Evolutionary conservation across 2,888 invertebrate species (phyloP), one percentile per base, ranked within the genome.

Genomic region (Anoplius nigerrimus): DNA sequence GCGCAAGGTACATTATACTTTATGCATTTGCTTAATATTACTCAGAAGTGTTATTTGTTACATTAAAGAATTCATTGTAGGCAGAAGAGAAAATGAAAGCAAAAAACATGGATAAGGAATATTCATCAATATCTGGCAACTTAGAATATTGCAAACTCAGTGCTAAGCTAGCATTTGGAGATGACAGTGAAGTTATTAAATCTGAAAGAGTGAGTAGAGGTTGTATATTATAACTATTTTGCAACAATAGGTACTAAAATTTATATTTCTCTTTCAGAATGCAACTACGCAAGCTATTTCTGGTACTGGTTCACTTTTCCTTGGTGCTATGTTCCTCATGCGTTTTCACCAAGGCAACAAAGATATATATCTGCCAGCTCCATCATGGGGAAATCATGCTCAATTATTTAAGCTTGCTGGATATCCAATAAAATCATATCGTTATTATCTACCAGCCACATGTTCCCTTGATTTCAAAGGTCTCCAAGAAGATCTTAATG

Each of bases 361-460:
- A 90, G 94, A 94, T 71, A 90, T 97, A 57, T 98, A 97, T 90
- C 84, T 99, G 78, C 98, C 99, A 4, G 90, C 92, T 0, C 99
- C 99, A 3, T 94, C 99, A 0, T 99, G 99, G 99, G 99, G 99
- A 61, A 99, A 99, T 89, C 99, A 99, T 88, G 94, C 93, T 0
- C 98, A 98, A 62, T 93, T 99, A 84, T 98, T 98, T 90, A 97
- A 95, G 90, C 94, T 95, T 84, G 91, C 96, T 59, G 95, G 95
- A 2, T 88, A 99, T 63, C 91, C 94, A 15, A 94, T 97, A 56
- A 96, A 98, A 87, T 92, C 93, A 64, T 99, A 99, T 90, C 93
- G 95, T 74, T 99, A 99, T 90, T 99, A 97, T 88, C 96, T 99
- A 87, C 93, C 97, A 0, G 94, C 94, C 81, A 98, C 97, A 1